A percentile compares a stretch with the other conserved stretches of the same genome.
These are phyloP conservation scores for Indri indri DNA, from an alignment of 2,113 vertebrate genomes.

Conservation along the genomic window DNA sequence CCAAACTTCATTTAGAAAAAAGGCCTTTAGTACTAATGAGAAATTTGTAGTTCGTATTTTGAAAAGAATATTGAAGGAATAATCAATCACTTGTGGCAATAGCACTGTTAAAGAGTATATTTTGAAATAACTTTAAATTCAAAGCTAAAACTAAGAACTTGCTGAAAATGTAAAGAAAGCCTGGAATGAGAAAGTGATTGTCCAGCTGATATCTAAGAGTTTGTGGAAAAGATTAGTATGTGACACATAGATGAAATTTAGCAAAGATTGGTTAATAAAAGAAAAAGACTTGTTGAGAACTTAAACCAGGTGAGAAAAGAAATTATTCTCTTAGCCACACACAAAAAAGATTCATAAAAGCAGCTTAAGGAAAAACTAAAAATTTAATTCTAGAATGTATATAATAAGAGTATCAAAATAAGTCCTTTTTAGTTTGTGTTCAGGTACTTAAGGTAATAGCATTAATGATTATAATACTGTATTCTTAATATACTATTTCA, in stretches of 20 bases:
- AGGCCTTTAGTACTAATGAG: background rate
- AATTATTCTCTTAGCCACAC: background rate
- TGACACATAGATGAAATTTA: background rate
- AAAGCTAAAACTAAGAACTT: background rate
- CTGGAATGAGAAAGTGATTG: background rate
- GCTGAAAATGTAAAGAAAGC: background rate
- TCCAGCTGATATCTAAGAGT: background rate
- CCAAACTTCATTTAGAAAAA: background rate
- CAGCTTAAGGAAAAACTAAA: background rate
- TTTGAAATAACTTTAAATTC: background rate
- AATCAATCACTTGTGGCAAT: background rate
- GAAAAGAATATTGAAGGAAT: background rate
- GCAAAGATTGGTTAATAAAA: background rate
- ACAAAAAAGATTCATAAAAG: background rate
- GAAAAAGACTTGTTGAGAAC: background rate
- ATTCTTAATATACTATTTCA: background rate
- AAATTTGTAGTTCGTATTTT: background rate
- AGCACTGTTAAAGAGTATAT: background rate
- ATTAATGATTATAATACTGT: background rate
- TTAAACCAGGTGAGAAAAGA: background rate
- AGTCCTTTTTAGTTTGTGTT: background rate
- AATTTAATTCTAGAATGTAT: background rate
- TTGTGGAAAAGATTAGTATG: background rate
- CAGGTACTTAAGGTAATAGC: background rate
- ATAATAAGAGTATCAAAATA: background rate